phyloP scores from a whole-genome alignment of 1,140 invertebrate genomes.

The Brachionus paranguensis region DNA sequence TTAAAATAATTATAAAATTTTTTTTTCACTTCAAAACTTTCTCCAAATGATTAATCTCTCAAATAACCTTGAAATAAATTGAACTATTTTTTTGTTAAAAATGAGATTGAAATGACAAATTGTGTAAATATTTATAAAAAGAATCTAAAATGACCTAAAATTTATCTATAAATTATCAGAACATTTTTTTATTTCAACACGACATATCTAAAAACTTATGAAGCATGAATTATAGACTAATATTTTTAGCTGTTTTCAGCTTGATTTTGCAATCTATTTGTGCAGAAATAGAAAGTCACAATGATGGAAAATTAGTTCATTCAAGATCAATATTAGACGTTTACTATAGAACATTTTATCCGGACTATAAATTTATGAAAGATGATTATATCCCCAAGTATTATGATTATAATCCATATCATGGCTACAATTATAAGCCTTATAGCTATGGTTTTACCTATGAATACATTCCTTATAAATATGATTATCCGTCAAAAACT shows the following conservation, averaged over 20 bases:
- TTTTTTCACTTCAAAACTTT: not conserved
- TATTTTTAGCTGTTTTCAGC: not conserved
- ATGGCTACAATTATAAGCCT: not conserved
- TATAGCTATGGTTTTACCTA: not conserved
- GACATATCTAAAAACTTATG: not conserved
- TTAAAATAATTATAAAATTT: not conserved
- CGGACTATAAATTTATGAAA: constrained; percentile 6
- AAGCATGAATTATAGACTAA: not conserved
- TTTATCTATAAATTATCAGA: not conserved
- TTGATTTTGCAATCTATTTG: not conserved
- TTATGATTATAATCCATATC: not conserved
- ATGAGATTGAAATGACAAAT: not conserved
- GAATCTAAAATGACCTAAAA: not conserved
- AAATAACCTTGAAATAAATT: not conserved
- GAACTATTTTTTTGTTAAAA: not conserved
- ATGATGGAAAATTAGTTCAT: not conserved
- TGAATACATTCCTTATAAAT: constrained; percentile 7
- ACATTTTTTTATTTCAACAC: not conserved
- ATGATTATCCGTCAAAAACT: not conserved
- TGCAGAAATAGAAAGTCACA: not conserved
- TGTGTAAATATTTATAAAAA: not conserved
- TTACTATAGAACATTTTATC: constrained; percentile 25
- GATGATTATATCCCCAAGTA: not conserved
- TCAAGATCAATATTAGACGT: constrained; percentile 16
- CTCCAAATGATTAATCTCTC: not conserved